Base-by-base conservation (phyloP, 2,888 invertebrate genomes). In the Papilio demoleus region DNA sequence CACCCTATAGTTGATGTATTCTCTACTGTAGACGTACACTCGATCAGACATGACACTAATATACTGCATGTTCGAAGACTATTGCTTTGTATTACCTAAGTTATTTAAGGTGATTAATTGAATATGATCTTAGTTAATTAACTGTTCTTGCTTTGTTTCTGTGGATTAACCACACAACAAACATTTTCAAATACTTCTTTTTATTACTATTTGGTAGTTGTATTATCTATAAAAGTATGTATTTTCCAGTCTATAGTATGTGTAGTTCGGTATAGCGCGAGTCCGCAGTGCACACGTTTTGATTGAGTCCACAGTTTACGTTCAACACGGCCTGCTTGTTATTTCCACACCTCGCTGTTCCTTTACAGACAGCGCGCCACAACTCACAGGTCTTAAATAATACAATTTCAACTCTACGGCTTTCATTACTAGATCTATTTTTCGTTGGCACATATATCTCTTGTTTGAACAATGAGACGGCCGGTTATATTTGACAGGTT, bases 281-380 rank as follows among this genome's bases (percentile, higher is more conserved):
- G 72, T 74, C 70, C 60, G 24, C 50, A 40, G 34, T 19, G 60
- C 65, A 42, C 65, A 65, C 76, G 76, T 75, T 83, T 78, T 83
- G 84, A 85, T 85, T 81, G 82, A 82, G 81, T 82, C 81, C 78
- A 82, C 82, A 81, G 80, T 83, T 81, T 82, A 83, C 81, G 79
- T 81, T 79, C 79, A 80, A 82, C 82, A 79, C 79, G 79, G 74
- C 71, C 79, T 72, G 77, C 81, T 79, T 81, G 82, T 83, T 82
- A 81, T 81, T 81, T 83, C 81, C 80, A 82, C 84, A 84, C 82
- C 82, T 83, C 77, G 70, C 74, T 77, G 77, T 77, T 77, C 72
- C 56, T 68, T 27, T 60, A 38, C 67, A 17, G 68, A 58, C 67
- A 68, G 47, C 73, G 75, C 70, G 67, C 65, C 75, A 65, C 67